Percentiles rank a stretch among this genome's conserved stretches.
These are phyloP conservation scores for Aphrocallistes beatrix DNA, from an alignment of 37 sponge, comb jelly and placozoan species.

Conservation along the genomic window DNA sequence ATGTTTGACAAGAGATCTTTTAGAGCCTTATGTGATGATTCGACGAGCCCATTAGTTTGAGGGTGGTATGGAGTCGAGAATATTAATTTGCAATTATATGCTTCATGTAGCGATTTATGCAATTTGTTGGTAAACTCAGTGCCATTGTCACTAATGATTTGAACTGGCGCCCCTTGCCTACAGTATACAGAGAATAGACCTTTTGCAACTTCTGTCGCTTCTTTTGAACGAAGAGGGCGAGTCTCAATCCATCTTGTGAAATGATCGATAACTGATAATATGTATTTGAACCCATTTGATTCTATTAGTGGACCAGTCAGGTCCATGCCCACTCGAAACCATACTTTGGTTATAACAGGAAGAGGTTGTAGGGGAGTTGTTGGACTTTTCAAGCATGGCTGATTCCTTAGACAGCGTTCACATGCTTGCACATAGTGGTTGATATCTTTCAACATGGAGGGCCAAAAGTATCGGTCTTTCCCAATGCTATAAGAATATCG, in stretches of 20 bases:
- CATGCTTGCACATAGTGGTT: too few relatives aligned
- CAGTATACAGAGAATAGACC: slow-evolving; percentile 13
- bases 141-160: background rate
- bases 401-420: too few relatives aligned
- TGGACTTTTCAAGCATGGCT: too few relatives aligned
- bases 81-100: background rate
- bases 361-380: too few relatives aligned
- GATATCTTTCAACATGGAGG: too few relatives aligned
- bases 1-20: background rate
- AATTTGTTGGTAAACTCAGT: slow-evolving; percentile 15
- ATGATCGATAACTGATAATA: background rate
- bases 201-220: background rate
- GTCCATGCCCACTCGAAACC: too few relatives aligned
- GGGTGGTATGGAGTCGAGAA: background rate
- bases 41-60: background rate
- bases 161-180: background rate
- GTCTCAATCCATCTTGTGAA: background rate
- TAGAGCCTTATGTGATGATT: background rate
- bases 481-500: too few relatives aligned
- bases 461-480: too few relatives aligned
- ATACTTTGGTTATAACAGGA: too few relatives aligned
- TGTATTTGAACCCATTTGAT: too few relatives aligned
- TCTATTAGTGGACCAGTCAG: too few relatives aligned
- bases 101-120: background rate
- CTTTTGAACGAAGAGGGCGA: background rate